Evolutionary conservation across 2,888 invertebrate species (phyloP).

Genomic region (Cabera pusaria): DNA sequence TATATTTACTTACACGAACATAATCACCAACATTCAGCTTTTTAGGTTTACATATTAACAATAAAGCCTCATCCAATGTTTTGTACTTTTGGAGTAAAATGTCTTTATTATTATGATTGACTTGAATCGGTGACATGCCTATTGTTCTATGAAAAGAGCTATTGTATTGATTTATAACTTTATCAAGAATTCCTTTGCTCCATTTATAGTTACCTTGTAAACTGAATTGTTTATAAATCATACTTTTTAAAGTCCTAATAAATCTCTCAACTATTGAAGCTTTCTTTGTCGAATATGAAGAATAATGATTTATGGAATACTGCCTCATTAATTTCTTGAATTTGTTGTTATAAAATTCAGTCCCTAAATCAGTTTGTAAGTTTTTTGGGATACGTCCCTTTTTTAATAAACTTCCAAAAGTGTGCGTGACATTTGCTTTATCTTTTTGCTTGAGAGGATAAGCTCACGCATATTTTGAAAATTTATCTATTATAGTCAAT

Average conservation of each 20-base stretch:
- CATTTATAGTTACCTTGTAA: neutral
- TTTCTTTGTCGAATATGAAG: slow-evolving; percentile 11
- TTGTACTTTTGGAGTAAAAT: neutral
- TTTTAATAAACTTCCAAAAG: neutral
- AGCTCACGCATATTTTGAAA: slow-evolving; percentile 17
- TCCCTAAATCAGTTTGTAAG: slow-evolving; percentile 3
- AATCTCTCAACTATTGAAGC: slow-evolving; percentile 25
- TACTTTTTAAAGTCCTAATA: slow-evolving; percentile 4
- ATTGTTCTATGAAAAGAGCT: slow-evolving; percentile 2
- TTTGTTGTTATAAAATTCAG: slow-evolving; percentile 2
- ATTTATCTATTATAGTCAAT: slow-evolving; percentile 10
- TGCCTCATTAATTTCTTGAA: neutral
- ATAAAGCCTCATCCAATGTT: no score
- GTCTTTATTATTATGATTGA: neutral
- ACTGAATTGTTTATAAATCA: neutral
- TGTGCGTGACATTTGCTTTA: slow-evolving; percentile 1
- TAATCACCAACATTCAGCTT: slow-evolving; percentile 3
- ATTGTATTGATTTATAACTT: neutral
- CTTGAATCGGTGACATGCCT: neutral
- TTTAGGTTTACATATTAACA: no score
- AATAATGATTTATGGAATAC: slow-evolving; percentile 5
- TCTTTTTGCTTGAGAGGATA: slow-evolving; percentile 6
- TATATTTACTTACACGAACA: slow-evolving; percentile 23
- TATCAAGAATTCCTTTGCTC: neutral
- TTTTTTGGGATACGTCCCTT: neutral